These are phyloP conservation scores for Crenuchus spilurus DNA, from an alignment of 2,797 vertebrate species.

Conservation along the genomic window DNA sequence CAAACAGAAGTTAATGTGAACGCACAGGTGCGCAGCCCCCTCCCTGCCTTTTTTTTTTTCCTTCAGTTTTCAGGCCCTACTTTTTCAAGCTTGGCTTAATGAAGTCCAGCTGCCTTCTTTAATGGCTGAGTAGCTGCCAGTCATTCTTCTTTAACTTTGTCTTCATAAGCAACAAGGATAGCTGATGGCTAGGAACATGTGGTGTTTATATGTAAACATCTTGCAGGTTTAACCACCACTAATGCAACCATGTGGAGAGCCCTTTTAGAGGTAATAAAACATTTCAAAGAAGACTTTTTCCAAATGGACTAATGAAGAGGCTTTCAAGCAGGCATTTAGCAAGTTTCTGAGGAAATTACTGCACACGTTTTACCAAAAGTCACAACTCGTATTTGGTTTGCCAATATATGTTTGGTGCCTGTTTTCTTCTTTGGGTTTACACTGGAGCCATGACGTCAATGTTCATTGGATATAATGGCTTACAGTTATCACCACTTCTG, in stretches of 20 bases:
- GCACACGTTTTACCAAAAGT: no score
- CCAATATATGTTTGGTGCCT: no score
- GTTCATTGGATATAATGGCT: no score
- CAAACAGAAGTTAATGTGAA: conserved; percentile 40
- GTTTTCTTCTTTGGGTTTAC: no score
- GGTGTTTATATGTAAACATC: conserved; percentile 21
- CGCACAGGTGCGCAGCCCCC: conserved; percentile 43
- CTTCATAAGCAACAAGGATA: conserved; percentile 9
- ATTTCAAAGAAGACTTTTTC: conserved; percentile 1
- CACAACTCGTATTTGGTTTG: no score
- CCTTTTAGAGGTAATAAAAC: not conserved
- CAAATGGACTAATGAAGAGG: not conserved
- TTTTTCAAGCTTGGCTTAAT: conserved; percentile 35
- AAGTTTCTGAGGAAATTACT: no score
- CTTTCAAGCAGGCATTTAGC: not conserved
- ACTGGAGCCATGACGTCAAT: no score
- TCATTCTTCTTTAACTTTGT: conserved; percentile 2
- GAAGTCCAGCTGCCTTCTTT: conserved; percentile 49
- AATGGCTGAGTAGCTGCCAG: conserved; percentile 23
- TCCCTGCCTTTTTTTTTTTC: not conserved
- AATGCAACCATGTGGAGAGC: not conserved
- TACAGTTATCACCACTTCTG: no score
- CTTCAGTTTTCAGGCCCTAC: not conserved
- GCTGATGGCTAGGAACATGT: conserved; percentile 4
- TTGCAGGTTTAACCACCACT: conserved; percentile 14